These are phyloP conservation scores for Heterodera carotae DNA, from an alignment of 1,140 invertebrate species.

Conservation along the genomic window DNA sequence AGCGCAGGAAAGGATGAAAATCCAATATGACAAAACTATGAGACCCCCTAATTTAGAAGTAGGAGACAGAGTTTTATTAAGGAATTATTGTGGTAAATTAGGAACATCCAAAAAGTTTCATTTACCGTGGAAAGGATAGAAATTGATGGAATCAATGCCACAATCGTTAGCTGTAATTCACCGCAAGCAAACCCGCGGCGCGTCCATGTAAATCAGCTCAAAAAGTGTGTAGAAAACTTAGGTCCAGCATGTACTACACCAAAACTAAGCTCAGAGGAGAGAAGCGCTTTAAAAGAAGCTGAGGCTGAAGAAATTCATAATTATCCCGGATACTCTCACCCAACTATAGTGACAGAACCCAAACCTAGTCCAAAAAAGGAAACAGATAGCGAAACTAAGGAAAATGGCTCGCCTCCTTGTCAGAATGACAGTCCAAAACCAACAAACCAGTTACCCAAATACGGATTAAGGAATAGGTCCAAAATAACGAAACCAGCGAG, in stretches of 20 bases:
- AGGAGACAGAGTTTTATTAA: slow-evolving; percentile 33
- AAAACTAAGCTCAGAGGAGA: not conserved
- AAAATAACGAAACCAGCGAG: too few species aligned
- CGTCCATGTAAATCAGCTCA: slow-evolving; percentile 38
- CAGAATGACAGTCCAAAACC: too few species aligned
- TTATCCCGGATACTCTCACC: not conserved
- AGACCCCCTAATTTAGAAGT: slow-evolving; percentile 7
- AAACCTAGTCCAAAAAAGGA: too few species aligned
- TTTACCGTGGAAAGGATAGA: slow-evolving; percentile 25
- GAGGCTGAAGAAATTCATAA: not conserved
- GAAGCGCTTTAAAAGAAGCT: not conserved
- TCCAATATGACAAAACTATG: slow-evolving; percentile 31
- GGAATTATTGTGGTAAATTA: not conserved
- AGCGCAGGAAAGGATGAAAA: slow-evolving; percentile 13
- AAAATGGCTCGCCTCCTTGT: too few species aligned
- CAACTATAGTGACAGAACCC: not conserved
- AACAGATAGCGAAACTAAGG: too few species aligned
- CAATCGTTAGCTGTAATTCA: not conserved
- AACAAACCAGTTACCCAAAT: too few species aligned
- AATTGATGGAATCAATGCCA: slow-evolving; percentile 17
- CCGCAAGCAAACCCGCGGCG: slow-evolving; percentile 22
- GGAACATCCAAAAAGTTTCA: slow-evolving; percentile 29
- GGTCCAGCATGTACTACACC: slow-evolving; percentile 23
- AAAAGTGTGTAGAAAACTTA: slow-evolving; percentile 20
- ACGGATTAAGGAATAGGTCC: too few species aligned